phyloP scores from a whole-genome alignment of 2,888 invertebrate species.

The Leucoma salicis region DNA sequence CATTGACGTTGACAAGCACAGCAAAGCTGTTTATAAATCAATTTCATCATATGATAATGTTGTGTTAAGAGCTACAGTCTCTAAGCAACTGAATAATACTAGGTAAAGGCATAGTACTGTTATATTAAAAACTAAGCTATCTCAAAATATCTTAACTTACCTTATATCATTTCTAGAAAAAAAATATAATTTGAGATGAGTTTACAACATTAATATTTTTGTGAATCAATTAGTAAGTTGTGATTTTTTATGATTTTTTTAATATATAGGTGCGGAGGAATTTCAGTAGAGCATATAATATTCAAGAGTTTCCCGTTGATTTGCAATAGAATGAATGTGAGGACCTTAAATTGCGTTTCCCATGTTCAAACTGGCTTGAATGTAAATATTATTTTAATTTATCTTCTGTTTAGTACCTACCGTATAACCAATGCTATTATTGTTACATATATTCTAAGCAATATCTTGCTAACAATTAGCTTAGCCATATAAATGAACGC shows the following conservation, averaged over 20 bases:
- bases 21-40: not conserved
- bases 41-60: conserved; percentile 4
- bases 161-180: too few species aligned
- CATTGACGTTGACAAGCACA: conserved; percentile 33
- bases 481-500: too few species aligned
- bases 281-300: conserved; percentile 32
- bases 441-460: too few species aligned
- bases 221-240: too few species aligned
- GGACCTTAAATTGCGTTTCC: conserved; percentile 26
- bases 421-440: too few species aligned
- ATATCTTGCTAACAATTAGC: too few species aligned
- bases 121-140: too few species aligned
- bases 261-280: conserved; percentile 47
- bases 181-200: too few species aligned
- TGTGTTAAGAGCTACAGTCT: not conserved
- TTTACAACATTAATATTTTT: too few species aligned
- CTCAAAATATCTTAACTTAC: too few species aligned
- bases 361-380: conserved; percentile 17
- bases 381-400: conserved; percentile 20
- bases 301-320: conserved; percentile 23
- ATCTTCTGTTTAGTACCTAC: not conserved
- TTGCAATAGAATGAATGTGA: conserved; percentile 16
- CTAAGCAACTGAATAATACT: not conserved
- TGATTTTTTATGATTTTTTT: too few species aligned
- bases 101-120: too few species aligned